phyloP scores from a whole-genome alignment of 1,140 invertebrate species.

The Drosophila pachea region DNA sequence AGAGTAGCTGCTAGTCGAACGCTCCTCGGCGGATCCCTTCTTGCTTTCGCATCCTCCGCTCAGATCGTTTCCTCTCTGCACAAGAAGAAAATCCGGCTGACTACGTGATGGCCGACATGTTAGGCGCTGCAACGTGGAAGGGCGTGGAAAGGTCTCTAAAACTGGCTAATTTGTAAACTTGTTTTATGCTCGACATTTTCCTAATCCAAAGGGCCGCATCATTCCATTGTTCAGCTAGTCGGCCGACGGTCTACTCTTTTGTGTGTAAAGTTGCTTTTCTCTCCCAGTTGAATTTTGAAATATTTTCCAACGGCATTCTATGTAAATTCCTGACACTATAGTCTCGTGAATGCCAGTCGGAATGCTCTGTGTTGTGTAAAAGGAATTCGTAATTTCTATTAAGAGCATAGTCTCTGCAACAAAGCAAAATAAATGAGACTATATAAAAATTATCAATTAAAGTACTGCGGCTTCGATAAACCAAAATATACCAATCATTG shows the following conservation, averaged over 20 bases:
- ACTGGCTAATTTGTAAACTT: constrained; percentile 57
- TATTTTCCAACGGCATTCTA: constrained; percentile 67
- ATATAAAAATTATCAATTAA: constrained; percentile 12
- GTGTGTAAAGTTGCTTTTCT: constrained; percentile 44
- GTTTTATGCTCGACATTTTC: constrained; percentile 59
- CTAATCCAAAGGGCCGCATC: constrained; percentile 19
- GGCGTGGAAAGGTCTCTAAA: constrained; percentile 11
- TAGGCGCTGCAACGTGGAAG: constrained; percentile 13
- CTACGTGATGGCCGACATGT: constrained; percentile 59
- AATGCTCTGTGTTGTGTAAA: constrained; percentile 36
- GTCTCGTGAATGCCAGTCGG: constrained; percentile 16
- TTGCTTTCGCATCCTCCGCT: constrained; percentile 27
- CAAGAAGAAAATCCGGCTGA: not conserved
- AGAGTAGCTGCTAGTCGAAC: too few relatives aligned
- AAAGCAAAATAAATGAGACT: too few relatives aligned
- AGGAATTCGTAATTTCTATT: constrained; percentile 28
- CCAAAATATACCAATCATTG: constrained; percentile 42
- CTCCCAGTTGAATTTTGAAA: constrained; percentile 55
- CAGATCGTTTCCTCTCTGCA: constrained; percentile 1
- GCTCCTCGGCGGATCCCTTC: too few relatives aligned
- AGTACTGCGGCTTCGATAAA: constrained; percentile 10
- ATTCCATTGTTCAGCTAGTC: constrained; percentile 32
- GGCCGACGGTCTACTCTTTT: constrained; percentile 46
- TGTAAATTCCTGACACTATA: constrained; percentile 40
- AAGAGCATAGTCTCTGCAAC: constrained; percentile 60